Evolutionary conservation across 2,888 invertebrate genomes (phyloP).

Genomic region (Panorpa germanica): DNA sequence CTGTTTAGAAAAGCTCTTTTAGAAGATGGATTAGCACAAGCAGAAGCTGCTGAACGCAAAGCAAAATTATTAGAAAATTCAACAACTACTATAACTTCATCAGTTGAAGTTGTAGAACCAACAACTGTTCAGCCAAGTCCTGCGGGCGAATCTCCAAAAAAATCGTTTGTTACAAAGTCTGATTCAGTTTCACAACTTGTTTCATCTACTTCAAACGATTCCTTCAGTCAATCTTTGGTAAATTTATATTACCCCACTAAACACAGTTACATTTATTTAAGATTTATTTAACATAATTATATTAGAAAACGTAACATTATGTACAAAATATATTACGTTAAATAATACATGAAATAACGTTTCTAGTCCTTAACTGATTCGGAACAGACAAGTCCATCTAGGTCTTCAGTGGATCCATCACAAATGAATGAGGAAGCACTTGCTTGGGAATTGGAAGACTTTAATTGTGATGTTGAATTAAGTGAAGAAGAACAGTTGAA

Average conservation of each 20-base stretch:
- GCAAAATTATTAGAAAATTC: constrained; percentile 17
- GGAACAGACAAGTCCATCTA: constrained; percentile 15
- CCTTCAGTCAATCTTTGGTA: no score
- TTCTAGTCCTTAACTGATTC: no score
- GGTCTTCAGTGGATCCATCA: constrained; percentile 14
- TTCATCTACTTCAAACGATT: no score
- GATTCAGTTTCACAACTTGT: no score
- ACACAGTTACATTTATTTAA: neutral
- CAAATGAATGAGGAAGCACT: constrained; percentile 19
- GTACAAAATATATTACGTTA: no score
- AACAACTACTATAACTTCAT: no score
- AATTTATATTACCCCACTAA: neutral
- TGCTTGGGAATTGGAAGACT: constrained; percentile 39
- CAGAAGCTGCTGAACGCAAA: constrained; percentile 32
- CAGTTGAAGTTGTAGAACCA: no score
- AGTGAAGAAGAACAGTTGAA: constrained; percentile 51
- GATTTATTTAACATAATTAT: no score
- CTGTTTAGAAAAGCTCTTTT: constrained; percentile 64
- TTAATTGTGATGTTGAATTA: constrained; percentile 41
- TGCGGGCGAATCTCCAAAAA: constrained; percentile 12
- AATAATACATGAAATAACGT: neutral
- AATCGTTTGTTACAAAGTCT: no score
- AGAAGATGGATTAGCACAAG: constrained; percentile 51
- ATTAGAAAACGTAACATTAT: no score
- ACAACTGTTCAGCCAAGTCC: constrained; percentile 11